Base-by-base conservation (phyloP, 1,140 invertebrate species). In the Dolichoris vasculosae region DNA sequence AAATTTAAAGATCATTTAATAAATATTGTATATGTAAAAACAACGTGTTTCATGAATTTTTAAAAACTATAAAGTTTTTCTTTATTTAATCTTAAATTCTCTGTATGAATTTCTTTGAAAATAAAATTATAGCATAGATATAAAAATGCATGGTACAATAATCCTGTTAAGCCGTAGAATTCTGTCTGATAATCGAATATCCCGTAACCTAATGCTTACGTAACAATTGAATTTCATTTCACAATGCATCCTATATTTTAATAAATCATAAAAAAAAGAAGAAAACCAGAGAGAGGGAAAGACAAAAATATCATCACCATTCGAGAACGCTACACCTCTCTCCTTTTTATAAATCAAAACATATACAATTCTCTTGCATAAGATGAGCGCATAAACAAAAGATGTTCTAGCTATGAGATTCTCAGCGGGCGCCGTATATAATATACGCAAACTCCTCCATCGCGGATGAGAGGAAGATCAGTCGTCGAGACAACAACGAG, bases 351-450 rank as follows among this genome's bases (percentile, higher is more conserved):
- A 48, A 38, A 69, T 71, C 43, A 51, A 82, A 51, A 40, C 23
- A 35, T 13, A 78, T 32, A 40, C 13, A 83, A 76, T 43, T 59
- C 11, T 38, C 46, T 83, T 83, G 48, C 82, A 64, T 83, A 83
- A 83, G 69, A n/a, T 46, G 38, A 48, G 51, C 78, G 43, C 32
- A 48, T 78, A 83, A 83, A 83, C 71, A 83, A 83, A 83, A 55
- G 82, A 30, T 73, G 69, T 75, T 83, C 82, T 83, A 83, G 75
- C 73, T 71, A 48, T 35, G 38, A 38, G n/a, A 76, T 83, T 83
- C 82, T 76, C 71, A 73, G 40, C 46, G 51, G 51, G 69, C 38
- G 8, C 43, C 48, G 67, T 26, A 51, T 38, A 38, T 69, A 55
- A n/a, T 55, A 59, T 55, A 59, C 43, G 26, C 35, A 20, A 59